Base-by-base conservation (phyloP, 2,888 invertebrate species). In the Drosophila rubida region DNA sequence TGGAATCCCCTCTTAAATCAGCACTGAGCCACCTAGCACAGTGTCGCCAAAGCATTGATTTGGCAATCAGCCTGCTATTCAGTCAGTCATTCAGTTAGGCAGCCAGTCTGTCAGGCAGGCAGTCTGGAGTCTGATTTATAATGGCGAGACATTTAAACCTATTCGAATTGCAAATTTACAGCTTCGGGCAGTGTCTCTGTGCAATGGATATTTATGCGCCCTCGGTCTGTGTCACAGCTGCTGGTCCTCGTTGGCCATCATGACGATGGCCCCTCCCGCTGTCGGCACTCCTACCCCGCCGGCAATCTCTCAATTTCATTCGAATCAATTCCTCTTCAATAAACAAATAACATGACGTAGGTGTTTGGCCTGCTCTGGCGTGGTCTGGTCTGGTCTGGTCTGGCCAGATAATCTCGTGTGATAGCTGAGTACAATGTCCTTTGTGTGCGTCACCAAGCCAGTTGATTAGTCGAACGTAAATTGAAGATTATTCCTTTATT, bases 291-390 rank as follows among this genome's bases (percentile, higher is more conserved):
- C 6, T 14, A 14, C 30, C 54, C 42, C 7, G 14, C 7, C 19
- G 42, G 13, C 51, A 41, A 53, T 58, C 44, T 58, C 72, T 55
- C 55, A 32, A 55, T 53, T 71, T 62, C 39, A 55, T 60, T 46
- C 51, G 59, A 76, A 75, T 80, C 71, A 81, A 79, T 79, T 81
- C 75, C 78, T 39, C 63, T 78, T 78, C 77, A 72, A 48, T 81
- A 75, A 69, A 75, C 80, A 81, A 72, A 75, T 69, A 64, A 61
- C 65, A 53, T 69, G 69, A 72, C 30, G 66, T 66, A 37, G 55
- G 55, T 37, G 54, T 54, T 54, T 58, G 64, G 70, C 54, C 62
- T 67, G 23, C 8, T 32, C 6, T 30, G 30, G 42, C 44, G 30
- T 53, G 42, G 16, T 32, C 32, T 35, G 22, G 22, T 13, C 55